A percentile compares a stretch with the other conserved stretches of the same genome.
phyloP scores from a whole-genome alignment of 2,888 invertebrate species.

The Brenthis hecate region DNA sequence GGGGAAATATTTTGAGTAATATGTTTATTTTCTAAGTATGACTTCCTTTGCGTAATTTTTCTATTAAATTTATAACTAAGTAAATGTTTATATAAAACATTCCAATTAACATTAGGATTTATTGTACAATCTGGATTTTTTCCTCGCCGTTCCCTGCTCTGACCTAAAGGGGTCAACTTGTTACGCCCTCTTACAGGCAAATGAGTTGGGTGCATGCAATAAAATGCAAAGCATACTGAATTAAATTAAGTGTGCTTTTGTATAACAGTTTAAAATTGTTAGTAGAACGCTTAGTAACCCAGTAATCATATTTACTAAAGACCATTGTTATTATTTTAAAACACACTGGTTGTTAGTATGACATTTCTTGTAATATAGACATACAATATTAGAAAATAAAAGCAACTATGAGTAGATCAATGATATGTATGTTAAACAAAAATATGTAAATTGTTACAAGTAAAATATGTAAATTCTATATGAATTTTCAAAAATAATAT shows the following conservation, averaged over 20 bases:
- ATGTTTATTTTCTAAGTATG: too few species aligned
- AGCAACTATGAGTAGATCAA: not conserved
- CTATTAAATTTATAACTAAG: not conserved
- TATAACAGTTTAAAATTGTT: constrained; percentile 14
- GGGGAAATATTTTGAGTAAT: too few species aligned
- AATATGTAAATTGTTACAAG: too few species aligned
- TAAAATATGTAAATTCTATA: too few species aligned
- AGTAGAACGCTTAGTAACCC: not conserved
- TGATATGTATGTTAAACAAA: too few species aligned
- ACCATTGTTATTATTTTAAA: not conserved
- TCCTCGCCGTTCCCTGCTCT: constrained; percentile 48
- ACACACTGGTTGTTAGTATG: too few species aligned
- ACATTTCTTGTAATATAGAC: too few species aligned
- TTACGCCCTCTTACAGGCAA: constrained; percentile 62
- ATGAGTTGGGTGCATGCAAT: constrained; percentile 65
- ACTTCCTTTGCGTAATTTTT: not conserved
- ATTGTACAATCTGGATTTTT: constrained; percentile 28
- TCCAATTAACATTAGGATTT: constrained; percentile 17
- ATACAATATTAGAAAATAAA: not conserved
- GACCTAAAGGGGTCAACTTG: constrained; percentile 66
- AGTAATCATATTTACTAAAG: not conserved
- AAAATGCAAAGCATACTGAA: constrained; percentile 52
- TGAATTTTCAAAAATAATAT: too few species aligned
- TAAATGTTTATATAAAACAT: constrained; percentile 6
- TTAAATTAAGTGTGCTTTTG: constrained; percentile 58